Conservation (phyloP, 2,888 invertebrate species). For the Aspidiotus destructor region DNA sequence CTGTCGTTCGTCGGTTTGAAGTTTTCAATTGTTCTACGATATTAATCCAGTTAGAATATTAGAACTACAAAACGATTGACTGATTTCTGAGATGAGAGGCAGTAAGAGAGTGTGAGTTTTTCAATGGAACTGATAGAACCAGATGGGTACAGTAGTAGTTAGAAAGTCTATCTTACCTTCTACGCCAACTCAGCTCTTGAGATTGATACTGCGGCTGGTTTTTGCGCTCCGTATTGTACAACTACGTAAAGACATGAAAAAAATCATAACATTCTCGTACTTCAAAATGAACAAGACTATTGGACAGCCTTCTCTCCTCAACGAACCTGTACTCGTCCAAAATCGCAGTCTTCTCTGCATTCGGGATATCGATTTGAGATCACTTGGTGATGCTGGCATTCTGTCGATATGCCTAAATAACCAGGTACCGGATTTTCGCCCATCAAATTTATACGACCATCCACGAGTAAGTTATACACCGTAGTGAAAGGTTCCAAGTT, state of each 20-base stretch:
- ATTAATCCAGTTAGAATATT: no score
- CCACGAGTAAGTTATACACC: conserved; percentile 37
- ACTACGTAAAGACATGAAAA: background rate
- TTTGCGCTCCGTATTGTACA: conserved; percentile 20
- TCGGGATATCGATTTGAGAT: conserved; percentile 4
- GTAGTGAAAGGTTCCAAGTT: conserved; percentile 66
- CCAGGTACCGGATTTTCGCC: conserved; percentile 40
- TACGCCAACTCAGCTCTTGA: background rate
- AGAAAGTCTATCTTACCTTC: conserved; percentile 3
- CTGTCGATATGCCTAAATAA: conserved; percentile 44
- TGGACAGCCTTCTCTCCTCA: background rate
- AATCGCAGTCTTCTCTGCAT: conserved; percentile 16
- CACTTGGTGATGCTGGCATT: conserved; percentile 42
- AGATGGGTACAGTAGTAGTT: no score
- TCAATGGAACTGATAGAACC: no score
- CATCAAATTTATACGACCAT: conserved; percentile 34
- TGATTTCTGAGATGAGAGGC: no score
- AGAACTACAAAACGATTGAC: no score
- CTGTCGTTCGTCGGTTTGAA: no score
- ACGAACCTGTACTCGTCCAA: conserved; percentile 16
- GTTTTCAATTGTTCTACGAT: no score
- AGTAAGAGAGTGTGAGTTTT: no score
- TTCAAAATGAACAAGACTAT: no score
- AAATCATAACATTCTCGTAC: background rate
- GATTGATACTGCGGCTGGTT: background rate